Conservation (phyloP, 2,113 vertebrate genomes). For the Scytalopus superciliaris region DNA sequence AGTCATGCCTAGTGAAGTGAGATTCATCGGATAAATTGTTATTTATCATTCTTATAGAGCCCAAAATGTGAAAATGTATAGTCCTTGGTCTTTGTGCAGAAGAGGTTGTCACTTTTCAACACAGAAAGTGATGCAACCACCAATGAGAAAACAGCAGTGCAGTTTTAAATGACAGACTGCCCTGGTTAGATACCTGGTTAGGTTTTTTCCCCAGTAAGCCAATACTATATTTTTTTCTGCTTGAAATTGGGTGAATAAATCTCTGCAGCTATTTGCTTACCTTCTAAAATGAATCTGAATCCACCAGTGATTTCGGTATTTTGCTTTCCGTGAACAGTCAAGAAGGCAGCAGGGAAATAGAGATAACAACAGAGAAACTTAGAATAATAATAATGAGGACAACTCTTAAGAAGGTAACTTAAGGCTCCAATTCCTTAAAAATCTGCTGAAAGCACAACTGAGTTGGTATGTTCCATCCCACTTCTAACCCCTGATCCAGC, state of each 20-base stretch:
- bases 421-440: neutral
- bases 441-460: neutral
- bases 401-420: neutral
- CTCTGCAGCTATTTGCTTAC: neutral
- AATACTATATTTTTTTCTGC: neutral
- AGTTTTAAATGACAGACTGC: neutral
- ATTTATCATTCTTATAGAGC: neutral
- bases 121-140: neutral
- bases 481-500: neutral
- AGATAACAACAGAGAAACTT: neutral
- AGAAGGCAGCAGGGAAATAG: neutral
- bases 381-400: neutral
- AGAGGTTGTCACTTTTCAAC: neutral
- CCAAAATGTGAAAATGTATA: neutral
- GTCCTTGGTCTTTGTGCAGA: neutral
- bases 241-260: neutral
- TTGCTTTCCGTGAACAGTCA: neutral
- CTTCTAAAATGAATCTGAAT: neutral
- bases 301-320: neutral
- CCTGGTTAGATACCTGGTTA: neutral
- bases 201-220: rapidly evolving
- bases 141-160: neutral
- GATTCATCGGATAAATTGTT: neutral
- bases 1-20: neutral
- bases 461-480: neutral